Evolutionary conservation across 2,113 vertebrate genomes (phyloP), one percentile per base, ranked within the genome.

Genomic region (Ciconia maguari): DNA sequence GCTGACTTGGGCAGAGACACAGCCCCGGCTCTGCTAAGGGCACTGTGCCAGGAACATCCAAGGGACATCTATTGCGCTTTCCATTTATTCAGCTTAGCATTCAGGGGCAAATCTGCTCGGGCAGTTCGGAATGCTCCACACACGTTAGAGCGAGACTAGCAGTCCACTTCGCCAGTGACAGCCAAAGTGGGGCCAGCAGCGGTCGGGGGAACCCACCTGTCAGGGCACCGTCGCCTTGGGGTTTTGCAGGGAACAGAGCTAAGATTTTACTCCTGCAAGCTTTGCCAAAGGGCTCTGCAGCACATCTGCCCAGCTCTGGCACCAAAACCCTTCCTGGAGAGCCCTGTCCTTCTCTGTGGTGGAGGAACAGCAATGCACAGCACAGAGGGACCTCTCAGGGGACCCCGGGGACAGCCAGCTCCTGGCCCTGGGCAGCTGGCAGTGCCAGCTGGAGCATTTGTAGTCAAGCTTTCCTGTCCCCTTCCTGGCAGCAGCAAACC

Each of bases 241-340:
- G 12, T 18, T 74, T n/a, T 48, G 30, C 54, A 34, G 24, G 36
- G 41, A 84, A 46, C 64, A 29, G 54, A 83, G 51, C 24, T 32
- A 29, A 29, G n/a, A 24, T 88, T 88, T 57, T 18, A 21, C 36
- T 34, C 32, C 48, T 46, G 52, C 11, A 22, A 62, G 5, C 13
- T 54, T 78, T 61, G 14, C 42, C 18, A 4, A 57, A 71, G 51
- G 51, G 36, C 34, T 68, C 61, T 51, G 46, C 36, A 29, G 55
- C 26, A 10, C 3, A 0, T 42, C 60, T 27, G 58, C 58, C 36
- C 41, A 2, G 11, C 54, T 69, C 25, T 0, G 1, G n/a, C 29
- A 25, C 18, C 6, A 2, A 41, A 41, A 18, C 27, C 42, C 41
- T n/a, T 57, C 51, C 32, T 1, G 1, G 21, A 36, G 48, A 71